Evolutionary conservation across 2,797 vertebrate genomes (phyloP), one percentile per base, ranked within the genome.

Genomic region (Sebastes paucispinis): DNA sequence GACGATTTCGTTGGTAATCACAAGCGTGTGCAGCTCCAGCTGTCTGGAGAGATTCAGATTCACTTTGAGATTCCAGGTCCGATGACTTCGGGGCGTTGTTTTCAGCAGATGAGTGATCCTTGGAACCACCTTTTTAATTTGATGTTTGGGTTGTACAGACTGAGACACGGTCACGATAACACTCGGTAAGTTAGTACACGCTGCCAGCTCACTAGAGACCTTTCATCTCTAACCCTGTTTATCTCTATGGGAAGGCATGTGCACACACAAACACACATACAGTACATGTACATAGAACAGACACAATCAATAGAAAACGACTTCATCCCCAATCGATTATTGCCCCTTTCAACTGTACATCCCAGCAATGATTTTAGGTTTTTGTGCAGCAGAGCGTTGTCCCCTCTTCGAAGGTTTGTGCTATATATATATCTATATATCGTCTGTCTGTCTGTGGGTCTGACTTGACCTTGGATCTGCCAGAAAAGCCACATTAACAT

Each of bases 331-430:
- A 66, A 85, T 89, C 83, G 25, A 92, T 95, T 95, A 95, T 95
- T 95, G 94, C 93, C 94, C 94, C 93, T 93, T 92, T 94, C 83
- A 69, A 93, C 94, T 94, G 93, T 94, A 95, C 94, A 94, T 95
- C 93, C 93, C 95, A 95, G 94, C 94, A 93, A 94, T 93, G 92
- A 83, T 93, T 93, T 92, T 89, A 90, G 81, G 89, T 94, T 92
- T 92, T 95, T 95, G 95, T 95, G 95, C 95, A 94, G 92, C 94
- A 93, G 92, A 94, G 90, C 91, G 78, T 93, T 89, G 89, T 91
- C 88, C 90, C 89, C 91, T 92, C 89, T 87, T 92, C 5, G 39
- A 89, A 92, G 89, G 89, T 91, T 94, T 95, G 93, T 94, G 93
- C 93, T 94, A 92, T 93, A 92, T 86, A 87, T 91, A 78, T 83